Evolutionary conservation across 2,113 vertebrate species (phyloP), one percentile per base, ranked within the genome.

Genomic region (Panthera tigris): DNA sequence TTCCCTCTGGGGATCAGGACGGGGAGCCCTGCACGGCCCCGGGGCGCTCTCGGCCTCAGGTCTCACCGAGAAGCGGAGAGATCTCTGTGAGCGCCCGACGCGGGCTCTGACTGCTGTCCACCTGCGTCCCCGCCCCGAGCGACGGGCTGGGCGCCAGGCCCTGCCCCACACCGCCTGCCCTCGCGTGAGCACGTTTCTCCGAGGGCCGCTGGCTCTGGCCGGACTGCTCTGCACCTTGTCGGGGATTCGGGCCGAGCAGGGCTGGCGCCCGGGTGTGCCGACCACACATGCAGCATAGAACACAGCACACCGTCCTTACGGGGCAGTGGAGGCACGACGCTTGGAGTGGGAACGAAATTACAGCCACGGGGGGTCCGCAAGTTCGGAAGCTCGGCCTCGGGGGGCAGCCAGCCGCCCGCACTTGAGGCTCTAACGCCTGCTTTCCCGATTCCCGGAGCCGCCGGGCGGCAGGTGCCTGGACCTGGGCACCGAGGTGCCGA

Each of bases 21-120:
- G 14, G 7, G 0, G 27, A 2, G 23, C 25, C 7, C 57, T 3
- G 27, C 10, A 15, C 0, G 2, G 5, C 83, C 81, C 73, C 36
- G 23, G 6, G 27, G 25, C 18, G 4, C 29, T 10, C n/a, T 5
- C 1, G 4, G 29, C 29, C 31, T n/a, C 31, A 0, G 36, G 39
- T 27, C 55, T 18, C 55, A 31, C 55, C 33, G 29, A 1, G 13
- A 68, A 5, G 61, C 4, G 1, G 5, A 66, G 57, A 23, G 19
- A 57, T 19, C 63, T 23, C 39, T 66, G 83, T 5, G 88, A 48
- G 29, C 0, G 5, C 10, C 0, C 0, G 63, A 1, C 0, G 7
- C 23, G 45, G 57, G 74, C 74, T 31, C 41, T 48, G 45, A 12
- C 39, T 0, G 73, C 13, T 27, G 3, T 4, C 5, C 25, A 0